Percentiles rank a stretch among this genome's conserved stretches.
Evolutionary conservation across 2,113 vertebrate genomes (phyloP).

Genomic region (Oncorhynchus masou): DNA sequence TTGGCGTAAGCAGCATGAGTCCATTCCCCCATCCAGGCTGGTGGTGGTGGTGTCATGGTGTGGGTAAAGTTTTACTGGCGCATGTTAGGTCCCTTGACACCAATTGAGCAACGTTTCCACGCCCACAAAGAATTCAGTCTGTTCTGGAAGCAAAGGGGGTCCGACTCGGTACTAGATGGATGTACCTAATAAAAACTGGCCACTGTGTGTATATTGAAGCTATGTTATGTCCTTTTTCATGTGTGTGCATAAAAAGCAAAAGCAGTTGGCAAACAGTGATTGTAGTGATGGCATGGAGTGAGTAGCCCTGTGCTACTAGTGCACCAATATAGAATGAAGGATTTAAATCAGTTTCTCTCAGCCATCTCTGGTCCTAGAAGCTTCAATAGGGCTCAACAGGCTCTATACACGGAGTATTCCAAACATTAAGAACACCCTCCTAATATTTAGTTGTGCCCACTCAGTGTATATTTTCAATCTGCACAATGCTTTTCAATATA

Average conservation of each 20-base stretch:
- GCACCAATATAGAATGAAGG: not conserved
- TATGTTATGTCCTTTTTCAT: too few species aligned
- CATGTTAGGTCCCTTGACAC: too few species aligned
- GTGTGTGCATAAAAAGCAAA: not conserved
- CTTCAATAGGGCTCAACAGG: not conserved
- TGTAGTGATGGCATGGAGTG: not conserved
- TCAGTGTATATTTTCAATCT: not conserved
- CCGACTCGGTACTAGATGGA: too few species aligned
- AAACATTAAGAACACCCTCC: not conserved
- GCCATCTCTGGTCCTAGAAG: not conserved
- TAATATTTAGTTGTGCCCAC: not conserved
- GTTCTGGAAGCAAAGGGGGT: too few species aligned
- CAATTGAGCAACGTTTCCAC: too few species aligned
- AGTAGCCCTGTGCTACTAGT: not conserved
- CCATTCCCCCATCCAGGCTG: too few species aligned
- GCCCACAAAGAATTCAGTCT: too few species aligned
- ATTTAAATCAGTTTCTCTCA: not conserved
- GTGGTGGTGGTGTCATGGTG: too few species aligned
- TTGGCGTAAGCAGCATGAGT: too few species aligned
- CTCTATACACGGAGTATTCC: not conserved
- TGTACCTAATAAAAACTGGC: too few species aligned
- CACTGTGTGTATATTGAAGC: too few species aligned
- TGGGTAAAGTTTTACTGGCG: too few species aligned
- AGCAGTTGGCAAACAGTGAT: not conserved
- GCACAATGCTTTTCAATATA: not conserved